phyloP scores from a whole-genome alignment of 2,113 vertebrate genomes.

The Plestiodon gilberti region DNA sequence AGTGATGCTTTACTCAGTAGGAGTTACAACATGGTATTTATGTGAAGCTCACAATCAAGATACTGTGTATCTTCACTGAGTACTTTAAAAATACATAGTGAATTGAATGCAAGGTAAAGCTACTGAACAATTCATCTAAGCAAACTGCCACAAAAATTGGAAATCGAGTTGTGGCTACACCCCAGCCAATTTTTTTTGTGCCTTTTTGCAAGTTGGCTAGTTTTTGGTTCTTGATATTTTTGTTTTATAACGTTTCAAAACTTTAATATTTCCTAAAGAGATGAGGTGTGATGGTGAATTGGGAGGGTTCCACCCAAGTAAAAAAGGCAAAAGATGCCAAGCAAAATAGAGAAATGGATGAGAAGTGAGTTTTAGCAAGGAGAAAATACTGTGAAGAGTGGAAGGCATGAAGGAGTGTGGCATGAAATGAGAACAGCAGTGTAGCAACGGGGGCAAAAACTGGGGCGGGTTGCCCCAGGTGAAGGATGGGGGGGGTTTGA shows the following conservation, averaged over 20 bases:
- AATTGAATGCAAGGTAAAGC: neutral
- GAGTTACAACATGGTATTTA: neutral
- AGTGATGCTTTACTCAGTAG: neutral
- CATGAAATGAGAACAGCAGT: neutral
- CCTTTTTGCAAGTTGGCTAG: neutral
- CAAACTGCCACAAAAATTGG: neutral
- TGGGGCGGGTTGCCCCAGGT: too few relatives aligned
- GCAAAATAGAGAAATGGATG: neutral
- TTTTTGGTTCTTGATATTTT: neutral
- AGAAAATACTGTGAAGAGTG: neutral
- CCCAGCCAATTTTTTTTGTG: neutral
- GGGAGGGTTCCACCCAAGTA: neutral
- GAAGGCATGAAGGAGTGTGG: neutral
- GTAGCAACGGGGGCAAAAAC: too few relatives aligned
- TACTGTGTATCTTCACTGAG: neutral
- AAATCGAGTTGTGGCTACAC: neutral
- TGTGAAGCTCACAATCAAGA: neutral
- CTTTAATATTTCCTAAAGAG: too few relatives aligned
- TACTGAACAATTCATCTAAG: neutral
- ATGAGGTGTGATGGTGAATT: neutral
- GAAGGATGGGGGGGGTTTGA: too few relatives aligned
- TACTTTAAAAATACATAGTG: neutral
- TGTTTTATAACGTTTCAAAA: too few relatives aligned
- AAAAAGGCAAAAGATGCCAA: neutral
- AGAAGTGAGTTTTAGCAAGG: too few relatives aligned